Evolutionary conservation across 2,888 invertebrate species (phyloP), one percentile per base, ranked within the genome.

Genomic region (Nemurella pictetii): DNA sequence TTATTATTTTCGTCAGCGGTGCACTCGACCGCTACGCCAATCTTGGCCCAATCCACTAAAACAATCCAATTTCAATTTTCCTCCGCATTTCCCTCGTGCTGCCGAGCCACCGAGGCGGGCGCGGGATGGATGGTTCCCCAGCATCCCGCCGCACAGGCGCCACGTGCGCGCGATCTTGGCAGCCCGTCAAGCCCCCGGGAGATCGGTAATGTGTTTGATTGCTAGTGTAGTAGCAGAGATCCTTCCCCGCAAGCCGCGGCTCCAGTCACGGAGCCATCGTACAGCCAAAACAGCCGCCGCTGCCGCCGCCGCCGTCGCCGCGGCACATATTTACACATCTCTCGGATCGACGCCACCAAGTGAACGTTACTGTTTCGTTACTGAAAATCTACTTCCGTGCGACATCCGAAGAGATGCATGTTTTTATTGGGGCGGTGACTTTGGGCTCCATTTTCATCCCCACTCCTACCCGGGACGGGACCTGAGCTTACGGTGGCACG

Each of bases 111-210:
- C 82, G 72, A 20, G 20, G 55, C 20, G 28, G n/a, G n/a, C n/a
- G n/a, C n/a, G n/a, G n/a, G n/a, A 72, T 26, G n/a, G 20, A 25
- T 78, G 82, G 84, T 85, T 75, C 30, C 85, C 29, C 85, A 85
- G 85, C 84, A 55, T 85, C 85, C 85, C 85, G 83, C 29, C n/a
- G 30, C 29, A 84, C 77, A 74, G 25, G 77, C 84, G 75, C 83
- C 29, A 77, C 77, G 77, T 27, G 27, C 84, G 75, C 74, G 72
- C 25, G 30, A 26, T 78, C 84, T 84, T 84, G 85, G 85, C 84
- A 85, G 84, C 83, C 55, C 84, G 26, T 85, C 83, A 84, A 84
- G 73, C 36, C 73, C 85, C 85, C 77, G 85, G 85, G 85, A 82
- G 81, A 73, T 73, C 74, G 81, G 84, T 32, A 84, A 84, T 82